Percentiles rank a stretch among this genome's conserved stretches.
phyloP scores from a whole-genome alignment of 2,797 vertebrate species.

The Dipus sagitta region DNA sequence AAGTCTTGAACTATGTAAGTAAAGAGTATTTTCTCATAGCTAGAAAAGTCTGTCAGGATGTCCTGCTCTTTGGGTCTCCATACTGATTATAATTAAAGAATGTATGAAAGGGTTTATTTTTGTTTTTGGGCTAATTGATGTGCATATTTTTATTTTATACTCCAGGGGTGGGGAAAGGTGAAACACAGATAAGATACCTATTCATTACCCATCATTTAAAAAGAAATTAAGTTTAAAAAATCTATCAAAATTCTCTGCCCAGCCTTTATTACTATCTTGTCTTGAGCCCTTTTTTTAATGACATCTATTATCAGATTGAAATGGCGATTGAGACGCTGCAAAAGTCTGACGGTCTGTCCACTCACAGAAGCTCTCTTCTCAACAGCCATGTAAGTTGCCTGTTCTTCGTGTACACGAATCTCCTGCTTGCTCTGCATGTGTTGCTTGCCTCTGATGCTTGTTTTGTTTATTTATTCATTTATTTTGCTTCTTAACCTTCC shows the following conservation, averaged over 20 bases:
- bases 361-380: constrained; percentile 93
- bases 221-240: constrained; percentile 85
- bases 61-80: constrained; percentile 50
- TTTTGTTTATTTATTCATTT: constrained; percentile 86
- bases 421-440: constrained; percentile 91
- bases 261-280: constrained; percentile 91
- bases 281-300: constrained; percentile 93
- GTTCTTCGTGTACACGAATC: constrained; percentile 88
- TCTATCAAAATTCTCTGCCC: constrained; percentile 89
- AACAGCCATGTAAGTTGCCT: constrained; percentile 94
- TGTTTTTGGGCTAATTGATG: constrained; percentile 72
- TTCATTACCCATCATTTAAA: constrained; percentile 79
- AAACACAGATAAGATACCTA: constrained; percentile 69
- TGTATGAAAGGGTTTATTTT: constrained; percentile 78
- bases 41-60: constrained; percentile 55
- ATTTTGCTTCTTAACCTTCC: constrained; percentile 86
- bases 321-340: constrained; percentile 94
- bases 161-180: constrained; percentile 53
- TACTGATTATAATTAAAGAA: constrained; percentile 66
- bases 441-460: constrained; percentile 88
- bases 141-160: constrained; percentile 79
- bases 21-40: constrained; percentile 72
- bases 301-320: constrained; percentile 94
- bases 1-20: constrained; percentile 65
- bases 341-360: constrained; percentile 93